These are phyloP conservation scores for Morpho achilles DNA, from an alignment of 2,888 invertebrate species.

Conservation along the genomic window DNA sequence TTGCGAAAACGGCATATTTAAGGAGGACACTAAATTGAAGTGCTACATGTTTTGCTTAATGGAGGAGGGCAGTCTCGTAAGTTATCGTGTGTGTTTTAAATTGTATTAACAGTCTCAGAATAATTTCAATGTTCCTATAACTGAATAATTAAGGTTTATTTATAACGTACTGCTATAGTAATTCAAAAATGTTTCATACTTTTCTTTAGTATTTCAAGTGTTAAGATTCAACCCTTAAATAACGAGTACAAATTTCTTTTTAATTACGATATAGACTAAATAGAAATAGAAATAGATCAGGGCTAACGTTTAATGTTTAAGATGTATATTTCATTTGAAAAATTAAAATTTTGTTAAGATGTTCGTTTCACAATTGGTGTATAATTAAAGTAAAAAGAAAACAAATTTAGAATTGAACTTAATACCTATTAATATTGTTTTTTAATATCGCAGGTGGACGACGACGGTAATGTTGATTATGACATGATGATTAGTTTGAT, in stretches of 20 bases:
- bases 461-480: constrained; percentile 62
- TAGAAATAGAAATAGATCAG: no score
- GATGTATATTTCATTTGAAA: no score
- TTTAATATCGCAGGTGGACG: constrained; percentile 51
- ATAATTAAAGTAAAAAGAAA: no score
- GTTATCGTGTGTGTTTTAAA: constrained; percentile 32
- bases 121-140: constrained; percentile 28
- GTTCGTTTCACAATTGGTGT: no score
- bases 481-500: constrained; percentile 70
- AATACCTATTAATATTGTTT: background rate
- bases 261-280: no score
- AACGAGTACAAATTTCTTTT: background rate
- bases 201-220: no score
- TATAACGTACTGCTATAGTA: background rate
- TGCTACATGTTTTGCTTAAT: constrained; percentile 77
- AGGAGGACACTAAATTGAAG: constrained; percentile 75
- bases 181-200: no score
- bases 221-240: background rate
- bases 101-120: background rate
- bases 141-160: background rate
- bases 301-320: no score
- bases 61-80: constrained; percentile 74
- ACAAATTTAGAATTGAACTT: background rate
- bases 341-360: no score
- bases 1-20: constrained; percentile 78